Percentiles rank a stretch among this genome's conserved stretches.
phyloP scores from a whole-genome alignment of 2,113 vertebrate genomes.

The Galbula dea region DNA sequence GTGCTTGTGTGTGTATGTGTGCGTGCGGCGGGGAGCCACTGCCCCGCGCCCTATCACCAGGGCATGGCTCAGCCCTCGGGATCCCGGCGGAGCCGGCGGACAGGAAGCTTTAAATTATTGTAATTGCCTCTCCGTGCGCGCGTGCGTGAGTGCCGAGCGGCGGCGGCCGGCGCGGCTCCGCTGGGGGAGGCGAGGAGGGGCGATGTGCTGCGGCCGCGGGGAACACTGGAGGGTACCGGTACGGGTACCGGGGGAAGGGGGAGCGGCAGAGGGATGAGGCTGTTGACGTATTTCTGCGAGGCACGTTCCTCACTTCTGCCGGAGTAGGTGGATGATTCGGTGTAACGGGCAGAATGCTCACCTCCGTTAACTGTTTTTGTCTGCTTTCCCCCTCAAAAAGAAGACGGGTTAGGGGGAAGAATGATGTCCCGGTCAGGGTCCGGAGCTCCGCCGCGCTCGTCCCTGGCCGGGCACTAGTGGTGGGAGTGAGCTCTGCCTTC shows the following conservation, averaged over 20 bases:
- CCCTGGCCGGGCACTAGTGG: neutral
- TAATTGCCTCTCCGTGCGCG: conserved; percentile 39
- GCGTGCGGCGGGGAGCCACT: neutral
- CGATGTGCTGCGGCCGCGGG: neutral
- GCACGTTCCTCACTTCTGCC: neutral
- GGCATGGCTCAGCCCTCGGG: conserved; percentile 29
- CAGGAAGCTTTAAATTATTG: conserved; percentile 69
- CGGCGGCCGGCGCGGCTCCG: conserved; percentile 29
- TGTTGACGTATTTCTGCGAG: neutral
- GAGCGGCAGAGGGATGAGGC: neutral
- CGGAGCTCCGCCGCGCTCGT: neutral
- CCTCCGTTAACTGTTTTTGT: neutral
- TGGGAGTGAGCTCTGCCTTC: neutral
- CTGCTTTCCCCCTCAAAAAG: neutral
- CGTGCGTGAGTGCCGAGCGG: conserved; percentile 17
- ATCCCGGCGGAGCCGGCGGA: conserved; percentile 48
- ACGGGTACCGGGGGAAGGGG: neutral
- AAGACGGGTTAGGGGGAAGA: neutral
- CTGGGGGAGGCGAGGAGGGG: neutral
- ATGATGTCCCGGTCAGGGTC: neutral
- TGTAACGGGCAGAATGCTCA: neutral
- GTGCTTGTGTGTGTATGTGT: no score
- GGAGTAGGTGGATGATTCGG: neutral
- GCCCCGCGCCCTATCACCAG: neutral
- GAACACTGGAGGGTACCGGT: neutral